Conservation (phyloP, 2,888 invertebrate genomes). For the Epinotia brunnichana region DNA sequence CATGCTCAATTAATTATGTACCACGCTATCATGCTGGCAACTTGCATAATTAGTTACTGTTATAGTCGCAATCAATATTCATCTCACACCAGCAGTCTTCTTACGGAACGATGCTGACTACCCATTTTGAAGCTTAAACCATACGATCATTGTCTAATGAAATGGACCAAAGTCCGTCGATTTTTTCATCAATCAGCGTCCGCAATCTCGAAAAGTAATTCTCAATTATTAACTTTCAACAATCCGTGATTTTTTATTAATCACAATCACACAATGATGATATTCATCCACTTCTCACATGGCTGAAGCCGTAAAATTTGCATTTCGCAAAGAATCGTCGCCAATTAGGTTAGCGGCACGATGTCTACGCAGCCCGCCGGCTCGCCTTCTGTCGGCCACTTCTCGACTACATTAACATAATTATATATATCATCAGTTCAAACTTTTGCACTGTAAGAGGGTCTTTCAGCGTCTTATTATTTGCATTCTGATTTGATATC, state of each 20-base stretch:
- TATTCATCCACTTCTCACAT: slow-evolving; percentile 49
- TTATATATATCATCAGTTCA: too few species aligned
- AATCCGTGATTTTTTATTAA: slow-evolving; percentile 22
- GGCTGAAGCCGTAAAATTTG: slow-evolving; percentile 70
- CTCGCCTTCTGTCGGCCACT: slow-evolving; percentile 49
- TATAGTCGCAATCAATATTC: background rate
- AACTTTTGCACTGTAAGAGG: too few species aligned
- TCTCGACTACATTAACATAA: slow-evolving; percentile 54
- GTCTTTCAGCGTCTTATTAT: too few species aligned
- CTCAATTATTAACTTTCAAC: background rate
- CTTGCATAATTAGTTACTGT: background rate
- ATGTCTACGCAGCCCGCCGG: slow-evolving; percentile 53
- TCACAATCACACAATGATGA: slow-evolving; percentile 35
- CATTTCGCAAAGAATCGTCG: slow-evolving; percentile 69
- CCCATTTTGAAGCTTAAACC: too few species aligned
- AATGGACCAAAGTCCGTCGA: background rate
- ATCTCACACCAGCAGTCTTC: background rate
- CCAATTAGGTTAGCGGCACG: slow-evolving; percentile 79
- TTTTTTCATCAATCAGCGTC: background rate
- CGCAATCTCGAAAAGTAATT: background rate
- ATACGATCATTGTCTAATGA: background rate
- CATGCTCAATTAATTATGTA: background rate
- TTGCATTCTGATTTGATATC: too few species aligned
- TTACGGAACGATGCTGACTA: background rate
- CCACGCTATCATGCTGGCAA: background rate